Percentiles rank a stretch among this genome's conserved stretches.
Evolutionary conservation across 2,797 vertebrate species (phyloP).

Genomic region (Tadarida brasiliensis): DNA sequence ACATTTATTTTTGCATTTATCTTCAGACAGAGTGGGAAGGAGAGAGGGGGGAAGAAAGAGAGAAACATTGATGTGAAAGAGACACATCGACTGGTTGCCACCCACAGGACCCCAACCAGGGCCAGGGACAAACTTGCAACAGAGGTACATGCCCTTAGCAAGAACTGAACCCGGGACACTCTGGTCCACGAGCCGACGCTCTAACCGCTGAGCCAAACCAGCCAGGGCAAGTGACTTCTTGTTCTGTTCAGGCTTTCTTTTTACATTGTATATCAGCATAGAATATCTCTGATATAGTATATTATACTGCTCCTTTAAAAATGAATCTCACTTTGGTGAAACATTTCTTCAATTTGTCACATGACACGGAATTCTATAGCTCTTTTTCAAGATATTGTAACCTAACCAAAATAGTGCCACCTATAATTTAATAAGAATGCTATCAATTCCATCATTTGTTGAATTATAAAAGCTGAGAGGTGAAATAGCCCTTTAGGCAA

Average conservation of each 20-base stretch:
- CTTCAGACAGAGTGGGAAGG: no score
- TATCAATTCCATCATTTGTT: background rate
- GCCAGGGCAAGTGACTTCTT: background rate
- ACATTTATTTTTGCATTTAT: no score
- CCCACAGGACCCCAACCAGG: no score
- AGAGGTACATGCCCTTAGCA: no score
- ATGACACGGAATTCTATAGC: background rate
- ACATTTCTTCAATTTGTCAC: background rate
- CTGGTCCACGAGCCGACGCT: no score
- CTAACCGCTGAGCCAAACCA: no score
- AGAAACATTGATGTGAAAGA: no score
- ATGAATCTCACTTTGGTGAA: constrained; percentile 36
- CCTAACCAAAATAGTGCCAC: constrained; percentile 22
- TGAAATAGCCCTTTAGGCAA: background rate
- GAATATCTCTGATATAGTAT: constrained; percentile 13
- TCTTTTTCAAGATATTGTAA: background rate
- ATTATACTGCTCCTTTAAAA: background rate
- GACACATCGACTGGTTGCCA: no score
- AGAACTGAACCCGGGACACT: no score
- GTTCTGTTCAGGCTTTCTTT: background rate
- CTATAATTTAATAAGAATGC: background rate
- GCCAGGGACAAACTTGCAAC: no score
- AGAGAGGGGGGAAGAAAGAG: no score
- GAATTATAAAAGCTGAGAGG: background rate
- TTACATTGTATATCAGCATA: background rate